phyloP scores from a whole-genome alignment of 1,140 invertebrate species.

The Zaprionus tsacasi region DNA sequence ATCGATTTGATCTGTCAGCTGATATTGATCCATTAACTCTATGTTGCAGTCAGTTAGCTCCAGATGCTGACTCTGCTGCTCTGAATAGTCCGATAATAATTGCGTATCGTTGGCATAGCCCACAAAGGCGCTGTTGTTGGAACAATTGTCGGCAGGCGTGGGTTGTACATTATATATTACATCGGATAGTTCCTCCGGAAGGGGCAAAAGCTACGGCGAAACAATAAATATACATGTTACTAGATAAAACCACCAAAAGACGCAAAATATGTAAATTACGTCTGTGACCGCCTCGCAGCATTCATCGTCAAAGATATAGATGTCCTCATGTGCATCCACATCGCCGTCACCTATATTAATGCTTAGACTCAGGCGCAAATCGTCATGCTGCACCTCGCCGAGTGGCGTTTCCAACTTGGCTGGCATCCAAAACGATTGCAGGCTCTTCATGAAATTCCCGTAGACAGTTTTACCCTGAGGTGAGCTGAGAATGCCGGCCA shows the following conservation, averaged over 20 bases:
- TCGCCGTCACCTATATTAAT: slow-evolving; percentile 55
- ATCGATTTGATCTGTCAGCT: slow-evolving; percentile 77
- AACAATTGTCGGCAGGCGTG: slow-evolving; percentile 39
- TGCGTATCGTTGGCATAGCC: slow-evolving; percentile 71
- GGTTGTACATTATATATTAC: slow-evolving; percentile 59
- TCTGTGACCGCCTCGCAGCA: slow-evolving; percentile 47
- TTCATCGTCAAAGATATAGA: slow-evolving; percentile 74
- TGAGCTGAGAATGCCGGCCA: slow-evolving; percentile 73
- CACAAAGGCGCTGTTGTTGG: slow-evolving; percentile 42
- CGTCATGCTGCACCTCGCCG: slow-evolving; percentile 48
- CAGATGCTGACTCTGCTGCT: slow-evolving; percentile 54
- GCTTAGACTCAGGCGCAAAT: slow-evolving; percentile 52
- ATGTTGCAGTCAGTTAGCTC: slow-evolving; percentile 78
- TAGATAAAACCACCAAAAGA: not conserved
- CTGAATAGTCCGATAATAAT: slow-evolving; percentile 62
- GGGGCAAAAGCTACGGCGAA: slow-evolving; percentile 38
- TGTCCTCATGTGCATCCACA: slow-evolving; percentile 63
- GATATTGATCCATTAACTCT: slow-evolving; percentile 78
- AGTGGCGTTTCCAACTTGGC: slow-evolving; percentile 63
- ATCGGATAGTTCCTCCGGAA: slow-evolving; percentile 62
- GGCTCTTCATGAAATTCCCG: slow-evolving; percentile 62
- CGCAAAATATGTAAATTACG: slow-evolving; percentile 31
- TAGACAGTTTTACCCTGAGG: slow-evolving; percentile 69
- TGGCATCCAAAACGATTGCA: slow-evolving; percentile 78
- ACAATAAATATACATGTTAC: not conserved